phyloP scores from a whole-genome alignment of 2,888 invertebrate species.

The Pterostichus madidus region DNA sequence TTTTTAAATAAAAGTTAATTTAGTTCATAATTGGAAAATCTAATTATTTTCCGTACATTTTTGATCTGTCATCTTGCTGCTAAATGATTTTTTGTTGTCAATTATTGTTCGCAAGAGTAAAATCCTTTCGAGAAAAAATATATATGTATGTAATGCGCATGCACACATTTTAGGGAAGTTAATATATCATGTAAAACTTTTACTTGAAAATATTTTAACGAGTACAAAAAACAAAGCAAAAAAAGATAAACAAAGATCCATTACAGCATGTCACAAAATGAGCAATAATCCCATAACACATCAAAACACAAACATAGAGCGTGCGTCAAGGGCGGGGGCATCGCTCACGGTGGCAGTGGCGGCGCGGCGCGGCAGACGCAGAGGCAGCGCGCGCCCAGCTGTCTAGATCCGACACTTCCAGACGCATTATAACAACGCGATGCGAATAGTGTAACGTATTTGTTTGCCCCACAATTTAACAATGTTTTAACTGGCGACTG shows the following conservation, averaged over 20 bases:
- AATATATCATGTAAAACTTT: slow-evolving; percentile 14
- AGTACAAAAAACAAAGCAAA: slow-evolving; percentile 31
- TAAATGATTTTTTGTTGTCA: no score
- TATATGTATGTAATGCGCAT: neutral
- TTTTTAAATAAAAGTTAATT: no score
- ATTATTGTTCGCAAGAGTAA: no score
- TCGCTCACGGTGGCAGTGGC: neutral
- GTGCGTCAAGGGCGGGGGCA: slow-evolving; percentile 43
- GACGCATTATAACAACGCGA: slow-evolving; percentile 30
- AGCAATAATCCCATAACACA: slow-evolving; percentile 52
- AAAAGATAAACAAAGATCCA: slow-evolving; percentile 49
- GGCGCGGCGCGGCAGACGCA: slow-evolving; percentile 14
- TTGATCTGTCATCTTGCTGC: no score
- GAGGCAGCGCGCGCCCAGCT: slow-evolving; percentile 31
- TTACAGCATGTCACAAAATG: slow-evolving; percentile 50
- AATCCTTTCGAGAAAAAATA: no score
- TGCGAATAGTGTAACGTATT: slow-evolving; percentile 48
- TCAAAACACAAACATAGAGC: slow-evolving; percentile 39
- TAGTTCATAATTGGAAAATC: no score
- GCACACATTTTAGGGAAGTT: slow-evolving; percentile 10
- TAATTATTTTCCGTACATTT: no score
- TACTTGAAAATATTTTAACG: slow-evolving; percentile 31
- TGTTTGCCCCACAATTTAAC: slow-evolving; percentile 65
- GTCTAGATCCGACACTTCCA: slow-evolving; percentile 46
- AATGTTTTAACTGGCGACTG: slow-evolving; percentile 66